These are phyloP conservation scores for Rhinichthys klamathensis DNA, from an alignment of 2,113 vertebrate genomes.

Conservation along the genomic window DNA sequence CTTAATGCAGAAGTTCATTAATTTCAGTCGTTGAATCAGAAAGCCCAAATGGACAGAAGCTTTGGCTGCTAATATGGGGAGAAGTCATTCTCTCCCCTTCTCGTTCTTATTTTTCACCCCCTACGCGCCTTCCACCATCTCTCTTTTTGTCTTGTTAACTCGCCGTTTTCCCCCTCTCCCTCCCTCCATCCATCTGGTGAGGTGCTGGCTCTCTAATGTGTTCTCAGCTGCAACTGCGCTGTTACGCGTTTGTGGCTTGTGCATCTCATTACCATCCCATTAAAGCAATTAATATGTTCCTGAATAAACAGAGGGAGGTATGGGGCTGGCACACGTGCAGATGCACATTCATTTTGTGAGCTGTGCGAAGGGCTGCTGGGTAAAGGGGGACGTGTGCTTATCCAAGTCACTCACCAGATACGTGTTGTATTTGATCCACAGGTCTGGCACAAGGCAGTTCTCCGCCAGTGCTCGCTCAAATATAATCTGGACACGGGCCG, in stretches of 20 bases:
- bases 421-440: constrained; percentile 91
- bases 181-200: constrained; percentile 38
- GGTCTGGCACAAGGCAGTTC: constrained; percentile 96
- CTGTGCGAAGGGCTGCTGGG: not conserved
- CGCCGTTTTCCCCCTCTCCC: not conserved
- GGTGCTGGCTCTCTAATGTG: constrained; percentile 13
- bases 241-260: not conserved
- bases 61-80: constrained; percentile 17
- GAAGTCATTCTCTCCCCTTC: not conserved
- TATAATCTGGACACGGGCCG: constrained; percentile 88
- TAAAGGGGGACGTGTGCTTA: not conserved
- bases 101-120: not conserved
- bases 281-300: constrained; percentile 48
- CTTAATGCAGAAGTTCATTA: constrained; percentile 19
- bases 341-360: constrained; percentile 8
- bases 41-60: constrained; percentile 20
- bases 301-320: constrained; percentile 45
- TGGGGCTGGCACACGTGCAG: not conserved
- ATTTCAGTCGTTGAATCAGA: constrained; percentile 2
- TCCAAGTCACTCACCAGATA: constrained; percentile 86
- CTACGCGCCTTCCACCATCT: not conserved
- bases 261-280: constrained; percentile 55
- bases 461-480: constrained; percentile 93
- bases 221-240: constrained; percentile 16
- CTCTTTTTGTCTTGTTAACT: constrained; percentile 7